These are phyloP conservation scores for Carlito syrichta DNA, from an alignment of 2,113 vertebrate species.

Conservation along the genomic window DNA sequence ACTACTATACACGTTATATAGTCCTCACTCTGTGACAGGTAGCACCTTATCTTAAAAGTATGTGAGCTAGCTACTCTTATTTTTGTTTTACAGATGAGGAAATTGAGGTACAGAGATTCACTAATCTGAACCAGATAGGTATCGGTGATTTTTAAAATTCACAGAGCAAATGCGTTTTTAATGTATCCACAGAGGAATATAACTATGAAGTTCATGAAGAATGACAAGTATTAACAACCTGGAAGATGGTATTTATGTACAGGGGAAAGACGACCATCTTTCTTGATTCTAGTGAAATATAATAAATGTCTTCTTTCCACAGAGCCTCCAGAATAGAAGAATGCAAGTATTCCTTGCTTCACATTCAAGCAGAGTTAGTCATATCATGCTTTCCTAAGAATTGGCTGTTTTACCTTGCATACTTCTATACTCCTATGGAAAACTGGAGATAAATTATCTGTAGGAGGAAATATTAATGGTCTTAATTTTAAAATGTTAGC, in stretches of 20 bases:
- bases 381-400: not conserved
- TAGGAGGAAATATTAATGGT: not conserved
- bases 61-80: not conserved
- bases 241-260: constrained; percentile 31
- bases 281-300: constrained; percentile 57
- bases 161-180: not conserved
- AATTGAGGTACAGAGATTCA: constrained; percentile 1
- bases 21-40: not conserved
- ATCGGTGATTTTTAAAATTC: too few relatives aligned
- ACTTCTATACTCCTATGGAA: not conserved
- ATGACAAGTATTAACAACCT: constrained; percentile 46
- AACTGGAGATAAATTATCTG: not conserved
- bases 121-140: not conserved
- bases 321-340: constrained; percentile 6
- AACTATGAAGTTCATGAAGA: constrained; percentile 21
- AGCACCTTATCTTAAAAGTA: not conserved
- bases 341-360: not conserved
- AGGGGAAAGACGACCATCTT: constrained; percentile 22
- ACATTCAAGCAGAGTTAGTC: not conserved
- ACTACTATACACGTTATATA: not conserved
- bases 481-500: constrained; percentile 1
- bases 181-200: not conserved
- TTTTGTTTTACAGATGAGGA: constrained; percentile 42
- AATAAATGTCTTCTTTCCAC: constrained; percentile 68
- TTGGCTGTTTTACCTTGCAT: not conserved